Conservation (phyloP, 2,888 invertebrate species). For the Drosophila algonquin region DNA sequence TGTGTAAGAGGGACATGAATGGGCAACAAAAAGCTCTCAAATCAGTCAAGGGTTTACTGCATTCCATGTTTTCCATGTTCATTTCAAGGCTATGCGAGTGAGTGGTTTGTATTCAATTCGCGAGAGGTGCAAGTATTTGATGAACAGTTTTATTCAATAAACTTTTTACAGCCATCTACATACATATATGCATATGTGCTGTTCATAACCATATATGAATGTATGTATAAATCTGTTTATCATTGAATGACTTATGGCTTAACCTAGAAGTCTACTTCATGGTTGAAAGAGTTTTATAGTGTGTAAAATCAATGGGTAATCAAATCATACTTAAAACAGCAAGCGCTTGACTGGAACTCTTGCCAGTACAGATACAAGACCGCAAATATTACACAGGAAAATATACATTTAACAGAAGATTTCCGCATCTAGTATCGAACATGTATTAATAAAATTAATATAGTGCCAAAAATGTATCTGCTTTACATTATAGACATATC, state of each 20-base stretch:
- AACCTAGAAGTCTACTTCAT: not conserved
- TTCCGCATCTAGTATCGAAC: too few relatives aligned
- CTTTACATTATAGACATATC: too few relatives aligned
- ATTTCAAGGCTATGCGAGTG: not conserved
- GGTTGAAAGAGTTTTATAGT: not conserved
- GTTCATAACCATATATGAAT: not conserved
- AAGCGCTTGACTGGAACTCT: too few relatives aligned
- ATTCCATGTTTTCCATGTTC: not conserved
- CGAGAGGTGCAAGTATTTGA: not conserved
- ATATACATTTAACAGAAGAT: too few relatives aligned
- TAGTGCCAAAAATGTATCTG: too few relatives aligned
- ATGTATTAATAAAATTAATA: too few relatives aligned
- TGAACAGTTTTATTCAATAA: not conserved
- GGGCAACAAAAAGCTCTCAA: not conserved
- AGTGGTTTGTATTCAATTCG: not conserved
- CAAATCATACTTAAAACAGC: too few relatives aligned
- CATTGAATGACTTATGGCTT: not conserved
- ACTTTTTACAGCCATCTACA: not conserved
- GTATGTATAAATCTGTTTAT: not conserved
- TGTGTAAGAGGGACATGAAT: not conserved
- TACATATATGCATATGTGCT: not conserved
- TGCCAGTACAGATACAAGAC: too few relatives aligned
- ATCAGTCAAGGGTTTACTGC: not conserved
- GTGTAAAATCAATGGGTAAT: too few relatives aligned
- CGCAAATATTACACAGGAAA: too few relatives aligned